Evolutionary conservation across 2,888 invertebrate species (phyloP), one percentile per base, ranked within the genome.

Genomic region (Patella pellucida): DNA sequence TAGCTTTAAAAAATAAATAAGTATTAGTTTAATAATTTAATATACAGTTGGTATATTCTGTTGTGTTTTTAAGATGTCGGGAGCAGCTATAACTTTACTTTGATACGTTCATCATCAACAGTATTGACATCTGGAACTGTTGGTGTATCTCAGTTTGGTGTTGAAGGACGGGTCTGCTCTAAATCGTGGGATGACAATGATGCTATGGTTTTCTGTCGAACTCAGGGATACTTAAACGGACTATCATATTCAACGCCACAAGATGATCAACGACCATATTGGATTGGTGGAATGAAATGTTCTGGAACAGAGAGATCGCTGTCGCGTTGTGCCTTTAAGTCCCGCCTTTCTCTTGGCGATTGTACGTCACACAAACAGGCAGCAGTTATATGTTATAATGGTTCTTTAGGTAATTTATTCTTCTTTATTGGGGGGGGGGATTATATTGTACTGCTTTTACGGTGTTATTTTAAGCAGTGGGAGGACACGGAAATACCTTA

Each of bases 111-210:
- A 14, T 62, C 62, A 12, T 23, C 9, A 11, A 1, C 2, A 7
- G 3, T n/a, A 19, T 11, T 23, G 19, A 23, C 62, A 62, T 62
- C 62, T 23, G 81, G 79, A 1, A 71, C 75, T 14, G 76, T 86
- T 23, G 78, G 76, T 14, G 86, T 86, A 9, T 80, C 78, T 0
- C 91, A 41, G 89, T 90, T 51, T 89, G 84, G 83, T 15, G 81
- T 82, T n/a, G 79, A 76, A 27, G 86, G 86, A 68, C 93, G 86
- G 93, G 94, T 86, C 27, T 87, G 87, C 75, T 81, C 83, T 72
- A 76, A 75, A 2, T 80, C 79, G 67, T 87, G 86, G 85, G 83
- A 81, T 31, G 85, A 86, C 74, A 73, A 69, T 1, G 88, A 86
- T 41, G 87, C 88, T 0, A 74, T 62, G 0, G 86, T 87, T 2